Evolutionary conservation across 2,113 vertebrate species (phyloP).

Genomic region (Protobothrops mucrosquamatus): DNA sequence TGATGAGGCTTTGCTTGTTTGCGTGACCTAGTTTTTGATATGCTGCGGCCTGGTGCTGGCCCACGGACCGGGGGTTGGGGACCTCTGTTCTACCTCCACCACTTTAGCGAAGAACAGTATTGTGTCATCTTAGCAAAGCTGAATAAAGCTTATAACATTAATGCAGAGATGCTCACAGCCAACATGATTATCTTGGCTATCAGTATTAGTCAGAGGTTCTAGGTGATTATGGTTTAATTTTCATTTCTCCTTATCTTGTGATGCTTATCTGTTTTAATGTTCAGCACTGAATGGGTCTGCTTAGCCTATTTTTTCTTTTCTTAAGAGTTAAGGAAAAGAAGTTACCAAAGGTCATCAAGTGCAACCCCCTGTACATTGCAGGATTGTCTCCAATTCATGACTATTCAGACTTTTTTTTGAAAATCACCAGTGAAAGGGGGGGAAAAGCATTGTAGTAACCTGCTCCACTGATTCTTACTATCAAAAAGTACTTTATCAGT

Average conservation of each 20-base stretch:
- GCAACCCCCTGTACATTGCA: background rate
- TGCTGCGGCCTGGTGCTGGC: too few species aligned
- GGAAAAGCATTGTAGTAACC: background rate
- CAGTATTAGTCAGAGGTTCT: background rate
- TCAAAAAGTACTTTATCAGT: background rate
- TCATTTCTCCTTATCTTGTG: background rate
- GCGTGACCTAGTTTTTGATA: too few species aligned
- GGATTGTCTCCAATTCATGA: background rate
- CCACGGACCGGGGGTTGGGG: too few species aligned
- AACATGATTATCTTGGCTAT: background rate
- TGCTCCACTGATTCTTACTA: background rate
- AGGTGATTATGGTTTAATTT: background rate
- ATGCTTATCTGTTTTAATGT: background rate
- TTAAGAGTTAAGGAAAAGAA: background rate
- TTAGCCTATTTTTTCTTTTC: background rate
- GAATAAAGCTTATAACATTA: background rate
- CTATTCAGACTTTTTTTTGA: background rate
- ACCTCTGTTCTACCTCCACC: background rate
- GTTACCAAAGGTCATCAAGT: background rate
- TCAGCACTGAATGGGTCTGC: background rate
- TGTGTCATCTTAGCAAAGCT: background rate
- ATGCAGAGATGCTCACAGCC: background rate
- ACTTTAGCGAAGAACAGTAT: background rate
- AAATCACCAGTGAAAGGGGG: background rate
- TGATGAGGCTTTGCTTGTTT: too few species aligned